Percentiles rank a stretch among this genome's conserved stretches.
Conservation (phyloP, 2,797 vertebrate species). For the Ceryle rudis region DNA sequence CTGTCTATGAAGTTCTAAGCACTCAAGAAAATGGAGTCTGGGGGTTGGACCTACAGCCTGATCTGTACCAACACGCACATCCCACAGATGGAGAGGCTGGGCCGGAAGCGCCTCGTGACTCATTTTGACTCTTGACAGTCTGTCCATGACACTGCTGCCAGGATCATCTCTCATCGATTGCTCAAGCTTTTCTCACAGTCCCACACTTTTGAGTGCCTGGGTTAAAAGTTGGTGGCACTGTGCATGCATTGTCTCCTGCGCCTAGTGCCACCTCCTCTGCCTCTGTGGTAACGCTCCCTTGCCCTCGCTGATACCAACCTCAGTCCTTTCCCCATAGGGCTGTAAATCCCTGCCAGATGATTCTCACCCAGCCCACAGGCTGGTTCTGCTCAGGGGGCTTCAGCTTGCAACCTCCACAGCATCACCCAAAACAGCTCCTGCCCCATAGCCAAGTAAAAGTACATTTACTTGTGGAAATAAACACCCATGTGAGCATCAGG, state of each 20-base stretch:
- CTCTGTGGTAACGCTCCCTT: neutral
- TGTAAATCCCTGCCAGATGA: neutral
- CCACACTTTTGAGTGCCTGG: neutral
- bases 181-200: neutral
- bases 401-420: neutral
- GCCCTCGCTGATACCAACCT: neutral
- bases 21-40: neutral
- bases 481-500: accelerated
- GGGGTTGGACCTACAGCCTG: neutral
- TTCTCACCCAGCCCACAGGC: accelerated
- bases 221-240: accelerated
- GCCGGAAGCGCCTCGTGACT: neutral
- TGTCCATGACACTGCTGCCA: accelerated
- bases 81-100: neutral
- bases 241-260: accelerated
- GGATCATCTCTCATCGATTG: neutral
- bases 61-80: neutral
- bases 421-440: neutral
- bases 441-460: neutral
- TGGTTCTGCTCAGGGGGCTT: neutral
- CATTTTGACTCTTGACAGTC: neutral
- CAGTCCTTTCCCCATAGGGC: neutral
- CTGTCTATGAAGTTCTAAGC: neutral
- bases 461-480: neutral
- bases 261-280: neutral